These are phyloP conservation scores for Climacteris rufus DNA, from an alignment of 2,113 vertebrate genomes.

Conservation along the genomic window DNA sequence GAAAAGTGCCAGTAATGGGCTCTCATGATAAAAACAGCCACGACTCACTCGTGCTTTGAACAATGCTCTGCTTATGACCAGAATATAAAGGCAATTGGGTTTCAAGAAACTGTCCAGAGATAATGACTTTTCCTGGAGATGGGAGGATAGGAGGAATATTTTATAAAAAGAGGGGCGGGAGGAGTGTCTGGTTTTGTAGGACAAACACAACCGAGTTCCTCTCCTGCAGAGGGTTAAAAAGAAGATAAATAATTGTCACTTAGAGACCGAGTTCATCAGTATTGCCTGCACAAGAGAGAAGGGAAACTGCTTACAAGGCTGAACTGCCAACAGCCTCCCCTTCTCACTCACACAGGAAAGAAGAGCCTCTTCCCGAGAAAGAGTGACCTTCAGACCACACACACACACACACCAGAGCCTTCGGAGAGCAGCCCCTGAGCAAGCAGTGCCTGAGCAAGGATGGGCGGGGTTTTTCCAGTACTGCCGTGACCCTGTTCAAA, in stretches of 20 bases:
- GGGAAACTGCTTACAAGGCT: conserved; percentile 47
- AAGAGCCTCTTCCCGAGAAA: not conserved
- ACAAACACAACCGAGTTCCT: not conserved
- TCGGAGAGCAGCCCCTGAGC: not conserved
- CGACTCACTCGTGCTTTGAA: not conserved
- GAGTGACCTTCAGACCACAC: conserved; percentile 60
- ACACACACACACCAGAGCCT: not conserved
- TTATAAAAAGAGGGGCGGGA: not conserved
- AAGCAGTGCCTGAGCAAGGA: not conserved
- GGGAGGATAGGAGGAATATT: conserved; percentile 3
- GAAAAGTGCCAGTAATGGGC: conserved; percentile 46
- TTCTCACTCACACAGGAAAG: conserved; percentile 27
- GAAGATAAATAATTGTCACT: not conserved
- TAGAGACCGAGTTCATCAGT: conserved; percentile 12
- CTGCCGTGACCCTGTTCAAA: not conserved
- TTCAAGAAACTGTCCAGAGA: conserved; percentile 30
- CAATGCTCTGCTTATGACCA: conserved; percentile 27
- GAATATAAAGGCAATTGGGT: conserved; percentile 36
- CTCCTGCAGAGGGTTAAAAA: not conserved
- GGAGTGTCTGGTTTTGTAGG: not conserved
- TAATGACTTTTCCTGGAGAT: conserved; percentile 38
- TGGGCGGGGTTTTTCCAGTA: not conserved
- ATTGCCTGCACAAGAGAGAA: conserved; percentile 27
- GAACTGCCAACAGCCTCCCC: conserved; percentile 16
- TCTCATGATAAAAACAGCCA: conserved; percentile 37